Evolutionary conservation across 2,888 invertebrate genomes (phyloP), one percentile per base, ranked within the genome.

Genomic region (Halocaridina rubra): DNA sequence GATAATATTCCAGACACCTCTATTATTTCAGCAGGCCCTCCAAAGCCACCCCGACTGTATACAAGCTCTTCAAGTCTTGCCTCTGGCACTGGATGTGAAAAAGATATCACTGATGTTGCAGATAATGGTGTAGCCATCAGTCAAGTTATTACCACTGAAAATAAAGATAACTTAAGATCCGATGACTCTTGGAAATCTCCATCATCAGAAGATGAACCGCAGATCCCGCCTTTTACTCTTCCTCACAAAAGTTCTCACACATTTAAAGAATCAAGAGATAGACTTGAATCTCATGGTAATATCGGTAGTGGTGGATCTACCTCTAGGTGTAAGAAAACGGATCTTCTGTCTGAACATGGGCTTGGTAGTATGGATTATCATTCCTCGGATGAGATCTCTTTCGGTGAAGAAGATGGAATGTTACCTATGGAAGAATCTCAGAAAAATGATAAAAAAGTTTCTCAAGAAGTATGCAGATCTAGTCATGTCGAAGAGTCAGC

Each of bases 151-250:
- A 22, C 19, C 0, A 67, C 16, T 29, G 27, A 67, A 0, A 22
- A 24, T 16, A 29, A 67, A 22, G 61, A 59, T 0, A 46, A 30
- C 29, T 39, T 69, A 19, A 78, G 64, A 61, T 61, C 71, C 7
- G 72, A 72, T 10, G 72, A 84, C 32, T 84, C 82, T 5, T 84
- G 82, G 82, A 84, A 84, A 46, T 78, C 82, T 22, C 76, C 81
- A n/a, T 69, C 69, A 33, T 77, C 77, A 29, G 77, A 77, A 30
- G 81, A 81, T 39, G 82, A 80, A 19, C 80, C 59, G 22, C 39
- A 72, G 46, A n/a, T 69, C 39, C 77, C 77, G 39, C 16, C 72
- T 0, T 33, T 61, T 13, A 24, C 53, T 13, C 13, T 84, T 29
- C 72, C 72, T 74, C 19, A 16, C 4, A 27, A 33, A 64, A 30